phyloP scores from a whole-genome alignment of 2,888 invertebrate genomes.

The Agrotis segetum region DNA sequence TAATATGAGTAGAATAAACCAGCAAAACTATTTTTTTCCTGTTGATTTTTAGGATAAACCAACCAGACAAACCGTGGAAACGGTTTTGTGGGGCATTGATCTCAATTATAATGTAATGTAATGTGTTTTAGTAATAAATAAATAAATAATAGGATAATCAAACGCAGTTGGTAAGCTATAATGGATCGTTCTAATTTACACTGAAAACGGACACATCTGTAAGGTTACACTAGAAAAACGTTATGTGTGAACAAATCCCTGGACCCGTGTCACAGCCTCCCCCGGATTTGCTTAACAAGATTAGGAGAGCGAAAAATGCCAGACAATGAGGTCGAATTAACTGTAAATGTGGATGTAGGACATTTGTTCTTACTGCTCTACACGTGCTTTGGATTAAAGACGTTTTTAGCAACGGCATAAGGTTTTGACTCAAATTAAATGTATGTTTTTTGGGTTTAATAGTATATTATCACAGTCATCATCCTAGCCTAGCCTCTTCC shows the following conservation, averaged over 20 bases:
- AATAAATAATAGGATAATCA: slow-evolving; percentile 28
- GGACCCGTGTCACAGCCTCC: slow-evolving; percentile 80
- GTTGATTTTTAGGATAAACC: background rate
- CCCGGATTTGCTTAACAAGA: slow-evolving; percentile 87
- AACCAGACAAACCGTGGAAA: no score
- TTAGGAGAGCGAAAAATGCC: slow-evolving; percentile 84
- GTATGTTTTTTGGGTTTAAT: background rate
- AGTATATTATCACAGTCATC: no score
- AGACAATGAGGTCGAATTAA: slow-evolving; percentile 84
- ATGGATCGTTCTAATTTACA: slow-evolving; percentile 49
- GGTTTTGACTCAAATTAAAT: background rate
- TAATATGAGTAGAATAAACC: background rate
- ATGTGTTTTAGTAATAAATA: no score
- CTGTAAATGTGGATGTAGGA: slow-evolving; percentile 71
- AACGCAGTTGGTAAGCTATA: slow-evolving; percentile 10
- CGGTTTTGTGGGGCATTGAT: no score
- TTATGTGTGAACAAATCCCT: slow-evolving; percentile 74
- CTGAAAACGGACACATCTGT: slow-evolving; percentile 29
- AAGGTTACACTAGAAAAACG: slow-evolving; percentile 60
- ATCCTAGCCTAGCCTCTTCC: no score
- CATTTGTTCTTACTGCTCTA: slow-evolving; percentile 48
- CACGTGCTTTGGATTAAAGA: slow-evolving; percentile 14
- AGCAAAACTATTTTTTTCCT: background rate
- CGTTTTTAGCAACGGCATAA: background rate
- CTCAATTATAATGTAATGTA: no score